Percentiles rank a stretch among this genome's conserved stretches.
These are phyloP conservation scores for Patagioenas fasciata DNA, from an alignment of 2,113 vertebrate genomes.

Conservation along the genomic window DNA sequence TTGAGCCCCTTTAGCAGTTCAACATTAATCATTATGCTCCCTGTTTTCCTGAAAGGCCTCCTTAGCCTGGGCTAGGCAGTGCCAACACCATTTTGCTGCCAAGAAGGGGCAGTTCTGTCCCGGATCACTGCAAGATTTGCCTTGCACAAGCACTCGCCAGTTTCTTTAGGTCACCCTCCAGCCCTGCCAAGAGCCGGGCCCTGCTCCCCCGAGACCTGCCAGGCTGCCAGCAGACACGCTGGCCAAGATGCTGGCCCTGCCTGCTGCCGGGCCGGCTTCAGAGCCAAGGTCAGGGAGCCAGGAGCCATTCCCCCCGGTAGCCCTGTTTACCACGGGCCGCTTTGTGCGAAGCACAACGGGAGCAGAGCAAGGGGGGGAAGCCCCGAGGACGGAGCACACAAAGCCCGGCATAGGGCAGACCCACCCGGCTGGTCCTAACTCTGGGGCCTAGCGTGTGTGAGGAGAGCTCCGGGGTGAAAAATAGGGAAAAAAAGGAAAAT, in stretches of 20 bases:
- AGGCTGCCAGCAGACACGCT: background rate
- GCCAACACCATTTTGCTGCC: background rate
- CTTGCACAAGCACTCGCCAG: background rate
- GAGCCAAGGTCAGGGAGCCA: background rate
- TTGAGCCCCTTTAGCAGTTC: background rate
- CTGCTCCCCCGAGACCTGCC: background rate
- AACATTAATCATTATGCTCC: background rate
- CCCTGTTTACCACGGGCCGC: background rate
- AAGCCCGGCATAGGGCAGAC: background rate
- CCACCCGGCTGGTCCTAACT: no score
- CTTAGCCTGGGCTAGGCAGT: background rate
- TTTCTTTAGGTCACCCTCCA: background rate
- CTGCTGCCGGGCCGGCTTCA: background rate
- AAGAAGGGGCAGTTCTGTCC: background rate
- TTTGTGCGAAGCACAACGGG: background rate
- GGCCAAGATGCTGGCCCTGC: background rate
- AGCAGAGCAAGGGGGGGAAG: background rate
- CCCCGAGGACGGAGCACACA: no score
- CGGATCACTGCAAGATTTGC: background rate
- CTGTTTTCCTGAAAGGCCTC: constrained; percentile 5
- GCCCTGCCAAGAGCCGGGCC: background rate
- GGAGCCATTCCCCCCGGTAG: background rate
- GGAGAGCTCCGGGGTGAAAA: background rate
- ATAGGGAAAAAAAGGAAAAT: background rate
- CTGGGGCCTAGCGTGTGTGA: rapidly evolving